Base-by-base conservation (phyloP, 1,140 invertebrate species). In the Drosophila pectinifera region DNA sequence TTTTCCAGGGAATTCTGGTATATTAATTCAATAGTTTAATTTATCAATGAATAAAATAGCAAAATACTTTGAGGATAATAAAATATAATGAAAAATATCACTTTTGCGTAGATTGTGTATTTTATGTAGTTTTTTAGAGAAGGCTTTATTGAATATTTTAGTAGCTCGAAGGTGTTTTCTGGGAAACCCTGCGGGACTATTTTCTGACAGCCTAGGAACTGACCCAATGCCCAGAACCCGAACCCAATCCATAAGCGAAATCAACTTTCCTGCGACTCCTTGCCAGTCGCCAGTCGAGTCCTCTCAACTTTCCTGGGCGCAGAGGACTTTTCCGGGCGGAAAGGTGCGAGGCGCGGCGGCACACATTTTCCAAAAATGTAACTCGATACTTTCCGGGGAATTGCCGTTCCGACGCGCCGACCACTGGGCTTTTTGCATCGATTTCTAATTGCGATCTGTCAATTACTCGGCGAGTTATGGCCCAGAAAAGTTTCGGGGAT, bases 361-460 rank as follows among this genome's bases (percentile, higher is more conserved):
- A 11, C 8, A 43, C 20, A 59, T 58, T 54, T 45, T 20, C 10
- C 20, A 31, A 58, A 39, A 34, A 51, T 62, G 74, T 69, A 88
- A 88, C 61, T 22, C 58, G 79, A 88, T 88, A 88, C 83, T 88
- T 88, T 85, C 31, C 31, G 48, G 48, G 48, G 48, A 51, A 36
- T 80, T 55, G 28, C 5, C 42, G n/a, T 24, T 22, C 54, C 61
- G 54, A 70, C 34, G 16, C 34, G 18, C 59, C 61, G 67, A 74
- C 46, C 48, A 42, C 36, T 74, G 69, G 78, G 78, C 77, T 58
- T 38, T 74, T 55, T 76, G 75, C 79, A 89, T 79, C 68, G 58
- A 83, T 88, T 88, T 89, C 84, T 88, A 88, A 88, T 88, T 88
- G 83, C 84, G 56, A 88, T 77, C 83, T 88, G 83, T 88, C 83